These are phyloP conservation scores for Temnothorax unifasciatus DNA, from an alignment of 2,888 invertebrate genomes.

Conservation along the genomic window DNA sequence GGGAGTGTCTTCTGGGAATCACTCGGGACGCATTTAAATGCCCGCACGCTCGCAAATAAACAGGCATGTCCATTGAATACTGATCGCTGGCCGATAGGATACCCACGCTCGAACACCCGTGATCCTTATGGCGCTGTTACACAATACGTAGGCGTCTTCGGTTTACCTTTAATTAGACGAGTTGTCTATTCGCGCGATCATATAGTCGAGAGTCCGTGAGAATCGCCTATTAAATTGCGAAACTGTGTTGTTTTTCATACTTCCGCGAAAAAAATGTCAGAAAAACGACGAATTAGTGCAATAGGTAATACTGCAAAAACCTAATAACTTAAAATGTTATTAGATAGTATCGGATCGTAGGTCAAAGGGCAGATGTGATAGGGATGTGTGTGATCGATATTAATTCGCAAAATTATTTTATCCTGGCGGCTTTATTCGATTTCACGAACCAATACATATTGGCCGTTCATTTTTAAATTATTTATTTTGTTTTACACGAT, in stretches of 20 bases:
- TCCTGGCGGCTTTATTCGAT: not conserved
- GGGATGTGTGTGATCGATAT: not conserved
- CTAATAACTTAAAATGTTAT: not conserved
- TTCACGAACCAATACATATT: not conserved
- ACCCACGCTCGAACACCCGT: slow-evolving; percentile 52
- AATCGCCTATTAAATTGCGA: slow-evolving; percentile 22
- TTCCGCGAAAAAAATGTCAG: not conserved
- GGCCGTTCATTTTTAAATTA: not conserved
- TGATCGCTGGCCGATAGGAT: slow-evolving; percentile 73
- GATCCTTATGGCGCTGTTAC: slow-evolving; percentile 29
- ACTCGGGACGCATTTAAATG: slow-evolving; percentile 77
- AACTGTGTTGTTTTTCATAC: not conserved
- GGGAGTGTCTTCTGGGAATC: slow-evolving; percentile 81
- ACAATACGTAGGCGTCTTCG: slow-evolving; percentile 40
- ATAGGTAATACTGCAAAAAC: not conserved
- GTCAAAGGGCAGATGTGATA: not conserved
- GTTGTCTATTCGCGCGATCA: slow-evolving; percentile 34
- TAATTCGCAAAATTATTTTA: not conserved
- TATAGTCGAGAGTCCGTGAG: slow-evolving; percentile 1
- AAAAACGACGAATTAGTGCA: not conserved
- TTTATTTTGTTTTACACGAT: not conserved
- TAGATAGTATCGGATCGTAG: not conserved
- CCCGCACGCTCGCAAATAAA: slow-evolving; percentile 71
- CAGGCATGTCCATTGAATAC: slow-evolving; percentile 67
- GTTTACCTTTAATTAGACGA: slow-evolving; percentile 33